Base-by-base conservation (phyloP, 2,888 invertebrate genomes). In the Lepidocyrtoides sp. region DNA sequence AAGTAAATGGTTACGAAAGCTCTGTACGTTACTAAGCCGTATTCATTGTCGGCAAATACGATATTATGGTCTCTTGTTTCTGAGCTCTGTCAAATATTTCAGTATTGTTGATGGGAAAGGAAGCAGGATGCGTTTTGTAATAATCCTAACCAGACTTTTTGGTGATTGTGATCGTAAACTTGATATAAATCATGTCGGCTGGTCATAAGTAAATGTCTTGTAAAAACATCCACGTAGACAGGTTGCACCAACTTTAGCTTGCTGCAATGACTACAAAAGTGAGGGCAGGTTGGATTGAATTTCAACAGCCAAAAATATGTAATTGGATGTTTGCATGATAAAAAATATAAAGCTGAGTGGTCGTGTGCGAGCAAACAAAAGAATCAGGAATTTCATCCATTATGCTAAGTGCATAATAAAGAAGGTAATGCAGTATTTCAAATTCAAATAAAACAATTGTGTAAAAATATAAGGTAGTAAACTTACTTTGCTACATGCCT, bases 111-210 rank as follows among this genome's bases (percentile, higher is more conserved):
- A 51, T 51, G 77, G 20, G 77, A 77, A 77, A 51, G 77, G 77
- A 77, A 77, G 77, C 51, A 77, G 77, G 77, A 77, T 77, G 77
- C 77, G 51, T 77, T 77, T 77, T 77, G 77, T 77, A 77, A 77
- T 51, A 36, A 41, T 41, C 4, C 1, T 69, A 69, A 36, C 44
- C 23, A 20, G 44, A 44, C 23, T 12, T 75, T 75, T 75, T 75
- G 32, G 17, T 69, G 36, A 32, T 75, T 10, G 0, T 20, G 44
- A 44, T 44, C 7, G 44, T 75, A 75, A 75, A 44, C 51, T 29
- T 77, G 77, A 77, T 77, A 51, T 77, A 48, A 77, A 77, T 77
- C 77, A 48, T 51, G 75, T 77, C 32, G 48, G 72, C 23, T 20
- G 10, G 0, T 72, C n/a, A n/a, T n/a, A n/a, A 20, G 57, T 57